A percentile compares a stretch with the other conserved stretches of the same genome.
phyloP scores from a whole-genome alignment of 2,888 invertebrate species.

The Pemphredon lugubris region DNA sequence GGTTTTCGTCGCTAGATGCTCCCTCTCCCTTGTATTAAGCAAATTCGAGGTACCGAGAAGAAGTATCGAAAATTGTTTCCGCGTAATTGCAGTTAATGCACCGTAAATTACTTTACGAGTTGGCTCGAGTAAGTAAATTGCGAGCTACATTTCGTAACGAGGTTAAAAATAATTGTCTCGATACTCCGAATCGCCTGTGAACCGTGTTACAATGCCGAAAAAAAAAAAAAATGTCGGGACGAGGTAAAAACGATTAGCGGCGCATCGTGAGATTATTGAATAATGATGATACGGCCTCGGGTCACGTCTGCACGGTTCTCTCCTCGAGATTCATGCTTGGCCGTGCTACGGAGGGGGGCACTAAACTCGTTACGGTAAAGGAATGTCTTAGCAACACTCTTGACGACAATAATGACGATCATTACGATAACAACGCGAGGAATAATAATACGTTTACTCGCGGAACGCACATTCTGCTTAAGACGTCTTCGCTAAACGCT shows the following conservation, averaged over 20 bases:
- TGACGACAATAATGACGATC: conserved; percentile 65
- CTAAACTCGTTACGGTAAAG: conserved; percentile 42
- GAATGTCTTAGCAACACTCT: conserved; percentile 44
- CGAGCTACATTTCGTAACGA: too few relatives aligned
- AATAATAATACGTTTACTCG: conserved; percentile 53
- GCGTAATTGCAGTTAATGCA: too few relatives aligned
- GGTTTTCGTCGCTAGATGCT: too few relatives aligned
- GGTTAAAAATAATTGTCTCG: too few relatives aligned
- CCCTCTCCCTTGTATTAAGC: too few relatives aligned
- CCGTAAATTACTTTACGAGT: too few relatives aligned
- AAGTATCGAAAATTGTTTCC: too few relatives aligned
- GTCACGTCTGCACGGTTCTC: too few relatives aligned
- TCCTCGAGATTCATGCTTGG: conserved; percentile 7
- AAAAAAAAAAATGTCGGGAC: not conserved
- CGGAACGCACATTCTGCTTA: conserved; percentile 11
- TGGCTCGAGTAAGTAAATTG: too few relatives aligned
- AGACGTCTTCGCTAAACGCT: conserved; percentile 31
- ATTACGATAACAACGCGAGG: conserved; percentile 52
- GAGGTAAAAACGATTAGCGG: conserved; percentile 38
- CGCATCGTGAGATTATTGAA: conserved; percentile 65
- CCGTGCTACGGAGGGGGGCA: not conserved
- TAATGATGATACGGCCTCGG: conserved; percentile 66
- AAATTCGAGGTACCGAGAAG: too few relatives aligned
- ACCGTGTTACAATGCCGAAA: not conserved
- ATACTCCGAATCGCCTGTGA: not conserved